Conservation (phyloP, 2,113 vertebrate species). For the Hippocampus barbouri region DNA sequence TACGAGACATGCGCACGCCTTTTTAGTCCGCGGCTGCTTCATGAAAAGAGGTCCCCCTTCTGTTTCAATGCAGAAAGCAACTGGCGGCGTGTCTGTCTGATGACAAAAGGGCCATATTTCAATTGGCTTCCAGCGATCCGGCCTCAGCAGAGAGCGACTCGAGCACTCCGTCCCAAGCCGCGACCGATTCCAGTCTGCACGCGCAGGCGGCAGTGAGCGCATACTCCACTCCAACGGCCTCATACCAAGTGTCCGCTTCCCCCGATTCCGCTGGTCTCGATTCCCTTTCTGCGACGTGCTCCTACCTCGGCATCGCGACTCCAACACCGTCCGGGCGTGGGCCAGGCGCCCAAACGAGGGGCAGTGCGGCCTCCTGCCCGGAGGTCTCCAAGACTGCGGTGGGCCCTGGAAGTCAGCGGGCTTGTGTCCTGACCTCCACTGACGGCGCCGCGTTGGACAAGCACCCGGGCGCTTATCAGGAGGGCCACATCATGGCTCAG, state of each 20-base stretch:
- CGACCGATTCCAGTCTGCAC: constrained; percentile 75
- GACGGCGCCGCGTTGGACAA: constrained; percentile 74
- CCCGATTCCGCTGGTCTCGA: constrained; percentile 66
- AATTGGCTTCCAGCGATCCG: constrained; percentile 65
- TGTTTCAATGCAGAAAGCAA: neutral
- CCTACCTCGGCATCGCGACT: constrained; percentile 57
- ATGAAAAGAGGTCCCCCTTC: neutral
- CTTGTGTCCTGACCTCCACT: constrained; percentile 72
- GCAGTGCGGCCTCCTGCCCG: constrained; percentile 42
- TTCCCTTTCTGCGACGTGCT: constrained; percentile 71
- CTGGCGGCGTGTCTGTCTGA: neutral
- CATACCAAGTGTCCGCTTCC: constrained; percentile 53
- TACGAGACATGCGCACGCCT: neutral
- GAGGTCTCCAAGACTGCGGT: constrained; percentile 64
- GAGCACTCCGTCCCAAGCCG: constrained; percentile 73
- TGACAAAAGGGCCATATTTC: neutral
- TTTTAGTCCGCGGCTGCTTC: neutral
- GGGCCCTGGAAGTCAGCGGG: constrained; percentile 77
- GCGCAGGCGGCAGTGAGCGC: constrained; percentile 71
- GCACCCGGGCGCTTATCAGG: constrained; percentile 57
- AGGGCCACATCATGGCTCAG: constrained; percentile 22
- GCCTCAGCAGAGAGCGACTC: constrained; percentile 72
- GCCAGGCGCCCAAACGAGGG: constrained; percentile 46
- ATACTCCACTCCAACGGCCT: constrained; percentile 63
- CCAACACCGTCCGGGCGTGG: constrained; percentile 60